A percentile compares a stretch with the other conserved stretches of the same genome.
phyloP scores from a whole-genome alignment of 2,888 invertebrate genomes.

The Philereme transversata region DNA sequence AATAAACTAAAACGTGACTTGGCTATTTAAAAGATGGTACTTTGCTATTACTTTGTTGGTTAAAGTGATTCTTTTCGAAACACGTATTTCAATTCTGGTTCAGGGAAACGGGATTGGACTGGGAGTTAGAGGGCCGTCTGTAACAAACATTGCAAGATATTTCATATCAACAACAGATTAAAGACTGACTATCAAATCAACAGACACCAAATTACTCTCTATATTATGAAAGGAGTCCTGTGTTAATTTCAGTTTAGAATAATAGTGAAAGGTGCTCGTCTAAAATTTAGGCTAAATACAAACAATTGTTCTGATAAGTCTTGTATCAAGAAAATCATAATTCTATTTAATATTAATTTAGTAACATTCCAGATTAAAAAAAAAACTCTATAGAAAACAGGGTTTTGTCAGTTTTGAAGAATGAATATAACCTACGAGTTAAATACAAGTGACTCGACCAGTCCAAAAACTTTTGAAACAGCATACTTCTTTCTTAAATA shows the following conservation, averaged over 20 bases:
- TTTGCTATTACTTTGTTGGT: background rate
- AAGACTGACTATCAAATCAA: background rate
- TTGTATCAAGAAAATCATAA: too few species aligned
- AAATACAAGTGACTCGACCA: too few species aligned
- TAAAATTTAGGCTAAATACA: background rate
- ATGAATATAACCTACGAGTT: too few species aligned
- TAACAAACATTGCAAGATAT: constrained; percentile 3
- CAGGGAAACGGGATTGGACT: constrained; percentile 14
- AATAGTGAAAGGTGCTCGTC: background rate
- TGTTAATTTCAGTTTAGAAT: background rate
- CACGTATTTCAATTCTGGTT: constrained; percentile 14
- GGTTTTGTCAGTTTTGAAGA: too few species aligned
- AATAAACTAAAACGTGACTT: too few species aligned
- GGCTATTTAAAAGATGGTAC: too few species aligned
- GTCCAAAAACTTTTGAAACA: too few species aligned
- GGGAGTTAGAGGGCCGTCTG: constrained; percentile 9
- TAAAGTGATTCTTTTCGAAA: background rate
- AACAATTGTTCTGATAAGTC: background rate
- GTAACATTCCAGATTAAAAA: too few species aligned
- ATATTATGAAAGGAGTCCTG: background rate
- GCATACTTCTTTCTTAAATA: background rate
- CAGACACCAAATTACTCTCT: background rate
- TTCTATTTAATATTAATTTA: too few species aligned
- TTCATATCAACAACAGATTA: constrained; percentile 1
- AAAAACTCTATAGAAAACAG: too few species aligned